A percentile compares a stretch with the other conserved stretches of the same genome.
phyloP scores from a whole-genome alignment of 2,113 vertebrate genomes.

The Okapia johnstoni region DNA sequence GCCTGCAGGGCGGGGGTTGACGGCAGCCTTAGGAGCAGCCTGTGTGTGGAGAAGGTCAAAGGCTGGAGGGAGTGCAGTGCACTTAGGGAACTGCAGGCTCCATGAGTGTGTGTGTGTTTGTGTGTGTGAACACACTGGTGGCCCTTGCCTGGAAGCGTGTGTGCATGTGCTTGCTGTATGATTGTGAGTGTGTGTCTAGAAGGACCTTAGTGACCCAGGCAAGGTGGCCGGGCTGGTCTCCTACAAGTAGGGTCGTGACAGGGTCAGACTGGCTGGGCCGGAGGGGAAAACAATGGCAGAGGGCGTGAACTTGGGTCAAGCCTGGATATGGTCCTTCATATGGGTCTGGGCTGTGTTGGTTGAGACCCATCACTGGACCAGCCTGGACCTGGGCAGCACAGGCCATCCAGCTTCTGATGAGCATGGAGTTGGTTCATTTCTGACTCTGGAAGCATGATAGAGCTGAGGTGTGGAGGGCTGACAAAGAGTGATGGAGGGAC shows the following conservation, averaged over 20 bases:
- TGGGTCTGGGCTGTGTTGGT: background rate
- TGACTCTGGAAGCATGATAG: background rate
- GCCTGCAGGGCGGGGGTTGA: too few relatives aligned
- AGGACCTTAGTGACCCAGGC: background rate
- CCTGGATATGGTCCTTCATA: too few relatives aligned
- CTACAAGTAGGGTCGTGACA: background rate
- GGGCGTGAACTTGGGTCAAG: background rate
- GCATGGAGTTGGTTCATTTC: background rate
- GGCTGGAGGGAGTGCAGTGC: background rate
- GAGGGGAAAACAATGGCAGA: too few relatives aligned
- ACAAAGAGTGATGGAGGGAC: background rate
- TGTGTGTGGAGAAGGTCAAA: too few relatives aligned
- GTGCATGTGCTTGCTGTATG: accelerated
- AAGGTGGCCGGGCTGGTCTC: background rate
- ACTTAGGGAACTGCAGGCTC: background rate
- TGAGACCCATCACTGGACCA: background rate
- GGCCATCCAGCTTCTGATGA: background rate
- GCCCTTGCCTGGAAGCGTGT: background rate
- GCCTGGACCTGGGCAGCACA: background rate
- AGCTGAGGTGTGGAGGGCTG: background rate
- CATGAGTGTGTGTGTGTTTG: background rate
- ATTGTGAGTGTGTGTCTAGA: background rate
- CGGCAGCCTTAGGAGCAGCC: background rate
- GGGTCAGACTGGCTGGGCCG: background rate
- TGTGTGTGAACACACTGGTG: accelerated